Evolutionary conservation across 2,113 vertebrate species (phyloP).

Genomic region (Raja brachyura): DNA sequence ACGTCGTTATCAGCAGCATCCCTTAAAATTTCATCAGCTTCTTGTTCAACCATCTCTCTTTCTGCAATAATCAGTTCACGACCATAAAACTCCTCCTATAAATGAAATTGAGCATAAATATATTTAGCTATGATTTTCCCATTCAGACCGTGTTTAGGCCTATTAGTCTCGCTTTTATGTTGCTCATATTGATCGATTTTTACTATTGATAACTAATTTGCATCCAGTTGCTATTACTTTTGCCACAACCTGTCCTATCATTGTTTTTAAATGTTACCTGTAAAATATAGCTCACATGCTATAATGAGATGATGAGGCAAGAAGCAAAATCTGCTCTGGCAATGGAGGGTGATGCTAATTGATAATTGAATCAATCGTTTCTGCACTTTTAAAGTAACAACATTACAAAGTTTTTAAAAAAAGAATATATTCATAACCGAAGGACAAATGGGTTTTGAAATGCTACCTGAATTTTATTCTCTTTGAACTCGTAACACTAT

Average conservation of each 20-base stretch:
- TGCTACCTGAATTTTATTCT: not conserved
- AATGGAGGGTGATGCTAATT: not conserved
- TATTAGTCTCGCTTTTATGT: not conserved
- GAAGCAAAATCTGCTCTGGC: not conserved
- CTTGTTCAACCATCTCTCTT: conserved; percentile 85
- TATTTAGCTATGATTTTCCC: not conserved
- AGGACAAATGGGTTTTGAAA: not conserved
- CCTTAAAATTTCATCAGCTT: conserved; percentile 77
- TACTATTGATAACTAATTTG: not conserved
- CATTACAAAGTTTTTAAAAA: not conserved
- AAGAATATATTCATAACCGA: not conserved
- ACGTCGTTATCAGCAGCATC: conserved; percentile 74
- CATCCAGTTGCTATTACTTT: not conserved
- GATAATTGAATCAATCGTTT: not conserved
- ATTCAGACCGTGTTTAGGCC: not conserved
- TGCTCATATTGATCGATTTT: not conserved
- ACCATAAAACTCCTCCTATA: conserved; percentile 91
- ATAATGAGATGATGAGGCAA: not conserved
- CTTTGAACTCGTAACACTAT: not conserved
- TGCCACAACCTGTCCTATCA: not conserved
- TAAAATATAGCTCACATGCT: not conserved
- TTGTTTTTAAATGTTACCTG: not conserved
- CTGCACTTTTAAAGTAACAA: not conserved
- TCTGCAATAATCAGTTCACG: conserved; percentile 84
- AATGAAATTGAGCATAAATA: conserved; percentile 44